Evolutionary conservation across 2,888 invertebrate species (phyloP).

Genomic region (Drosophila mercatorum): DNA sequence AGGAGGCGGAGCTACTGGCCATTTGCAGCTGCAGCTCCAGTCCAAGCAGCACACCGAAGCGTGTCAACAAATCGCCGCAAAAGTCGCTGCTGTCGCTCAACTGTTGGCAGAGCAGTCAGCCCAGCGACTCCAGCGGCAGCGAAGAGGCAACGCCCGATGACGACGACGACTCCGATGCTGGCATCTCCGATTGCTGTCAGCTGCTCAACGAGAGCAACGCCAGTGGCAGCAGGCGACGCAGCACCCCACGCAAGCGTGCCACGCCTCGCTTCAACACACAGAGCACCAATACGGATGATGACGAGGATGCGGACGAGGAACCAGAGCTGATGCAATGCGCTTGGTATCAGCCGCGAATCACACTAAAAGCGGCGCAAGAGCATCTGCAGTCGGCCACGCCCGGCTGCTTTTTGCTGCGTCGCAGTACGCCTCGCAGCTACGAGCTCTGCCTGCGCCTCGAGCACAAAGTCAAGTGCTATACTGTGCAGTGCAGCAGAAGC

Average conservation of each 20-base stretch:
- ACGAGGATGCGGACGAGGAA: conserved; percentile 59
- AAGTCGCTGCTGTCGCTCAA: conserved; percentile 75
- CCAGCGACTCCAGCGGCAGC: conserved; percentile 65
- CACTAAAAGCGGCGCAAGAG: conserved; percentile 71
- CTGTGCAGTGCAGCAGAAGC: conserved; percentile 65
- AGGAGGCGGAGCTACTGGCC: conserved; percentile 54
- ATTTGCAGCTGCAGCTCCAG: conserved; percentile 67
- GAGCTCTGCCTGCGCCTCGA: conserved; percentile 76
- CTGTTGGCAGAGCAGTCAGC: conserved; percentile 75
- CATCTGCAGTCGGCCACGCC: conserved; percentile 65
- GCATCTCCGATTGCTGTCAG: conserved; percentile 82
- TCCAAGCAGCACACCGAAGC: conserved; percentile 50
- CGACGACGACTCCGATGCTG: conserved; percentile 67
- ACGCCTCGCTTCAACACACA: conserved; percentile 42
- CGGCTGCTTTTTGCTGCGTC: conserved; percentile 77
- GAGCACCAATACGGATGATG: conserved; percentile 49
- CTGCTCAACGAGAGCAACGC: conserved; percentile 58
- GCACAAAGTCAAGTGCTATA: conserved; percentile 73
- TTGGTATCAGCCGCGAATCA: conserved; percentile 81
- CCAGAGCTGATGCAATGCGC: conserved; percentile 65
- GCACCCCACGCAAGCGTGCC: conserved; percentile 13
- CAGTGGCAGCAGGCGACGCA: conserved; percentile 36
- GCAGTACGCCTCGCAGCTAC: conserved; percentile 71
- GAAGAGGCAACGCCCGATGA: conserved; percentile 35
- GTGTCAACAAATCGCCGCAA: conserved; percentile 67